Evolutionary conservation across 2,113 vertebrate species (phyloP).

Genomic region (Apeltes quadracus): DNA sequence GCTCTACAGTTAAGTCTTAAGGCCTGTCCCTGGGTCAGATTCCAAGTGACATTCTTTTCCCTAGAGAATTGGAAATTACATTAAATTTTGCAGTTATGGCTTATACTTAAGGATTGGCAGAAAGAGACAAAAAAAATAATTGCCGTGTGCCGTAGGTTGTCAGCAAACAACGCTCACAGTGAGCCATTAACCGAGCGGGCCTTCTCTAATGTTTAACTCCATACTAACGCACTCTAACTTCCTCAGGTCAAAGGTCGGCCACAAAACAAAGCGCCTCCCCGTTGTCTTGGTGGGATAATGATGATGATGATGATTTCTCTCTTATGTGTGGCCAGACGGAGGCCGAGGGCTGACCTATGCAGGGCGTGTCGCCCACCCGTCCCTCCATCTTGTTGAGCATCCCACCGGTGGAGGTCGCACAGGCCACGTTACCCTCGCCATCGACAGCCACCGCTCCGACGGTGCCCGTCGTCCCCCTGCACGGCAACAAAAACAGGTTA

Average conservation of each 20-base stretch:
- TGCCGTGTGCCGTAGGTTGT: background rate
- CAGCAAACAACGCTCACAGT: background rate
- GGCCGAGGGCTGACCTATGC: slow-evolving; percentile 78
- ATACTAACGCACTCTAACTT: background rate
- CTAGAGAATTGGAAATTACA: no score
- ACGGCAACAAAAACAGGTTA: slow-evolving; percentile 55
- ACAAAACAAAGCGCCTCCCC: no score
- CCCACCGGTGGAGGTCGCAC: slow-evolving; percentile 85
- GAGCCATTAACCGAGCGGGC: slow-evolving; percentile 3
- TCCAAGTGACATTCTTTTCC: no score
- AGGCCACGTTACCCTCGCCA: slow-evolving; percentile 82
- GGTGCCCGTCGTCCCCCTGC: slow-evolving; percentile 85
- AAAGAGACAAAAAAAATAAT: no score
- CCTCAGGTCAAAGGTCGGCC: slow-evolving; percentile 15
- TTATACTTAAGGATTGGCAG: no score
- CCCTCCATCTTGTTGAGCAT: slow-evolving; percentile 88
- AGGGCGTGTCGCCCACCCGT: slow-evolving; percentile 86
- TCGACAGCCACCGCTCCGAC: slow-evolving; percentile 87
- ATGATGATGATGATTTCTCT: background rate
- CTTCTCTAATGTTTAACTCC: slow-evolving; percentile 3
- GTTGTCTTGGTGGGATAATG: background rate
- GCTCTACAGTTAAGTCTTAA: no score
- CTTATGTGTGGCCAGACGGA: background rate
- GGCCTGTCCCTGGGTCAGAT: no score
- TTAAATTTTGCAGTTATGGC: no score